A percentile compares a stretch with the other conserved stretches of the same genome.
These are phyloP conservation scores for Rhabdomys pumilio DNA, from an alignment of 2,797 vertebrate genomes.

Conservation along the genomic window DNA sequence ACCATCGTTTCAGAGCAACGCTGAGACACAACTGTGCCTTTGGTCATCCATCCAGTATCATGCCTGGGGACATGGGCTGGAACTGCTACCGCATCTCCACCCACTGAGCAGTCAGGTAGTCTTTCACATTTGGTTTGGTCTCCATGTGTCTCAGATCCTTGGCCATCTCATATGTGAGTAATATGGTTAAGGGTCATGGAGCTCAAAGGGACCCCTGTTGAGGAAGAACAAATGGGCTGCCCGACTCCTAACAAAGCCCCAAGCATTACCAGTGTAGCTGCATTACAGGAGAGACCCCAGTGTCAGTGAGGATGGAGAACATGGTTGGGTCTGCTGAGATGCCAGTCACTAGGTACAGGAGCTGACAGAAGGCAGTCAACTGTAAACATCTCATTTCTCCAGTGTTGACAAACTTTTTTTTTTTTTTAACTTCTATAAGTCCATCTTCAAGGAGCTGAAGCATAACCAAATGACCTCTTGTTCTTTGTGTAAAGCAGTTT, in stretches of 20 bases:
- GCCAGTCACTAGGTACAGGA: neutral
- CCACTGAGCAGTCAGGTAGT: neutral
- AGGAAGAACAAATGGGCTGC: neutral
- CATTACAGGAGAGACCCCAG: neutral
- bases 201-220: neutral
- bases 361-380: neutral
- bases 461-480: neutral
- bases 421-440: neutral
- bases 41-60: neutral
- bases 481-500: neutral
- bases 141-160: neutral
- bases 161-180: neutral
- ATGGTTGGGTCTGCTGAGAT: neutral
- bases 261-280: neutral
- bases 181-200: neutral
- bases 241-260: neutral
- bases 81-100: neutral
- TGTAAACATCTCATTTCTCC: neutral
- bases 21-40: neutral
- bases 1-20: neutral
- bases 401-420: neutral
- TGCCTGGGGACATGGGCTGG: neutral
- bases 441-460: conserved; percentile 1
- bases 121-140: neutral
- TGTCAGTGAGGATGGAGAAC: neutral